Conservation (phyloP, 1,140 invertebrate genomes). For the Solen grandis region DNA sequence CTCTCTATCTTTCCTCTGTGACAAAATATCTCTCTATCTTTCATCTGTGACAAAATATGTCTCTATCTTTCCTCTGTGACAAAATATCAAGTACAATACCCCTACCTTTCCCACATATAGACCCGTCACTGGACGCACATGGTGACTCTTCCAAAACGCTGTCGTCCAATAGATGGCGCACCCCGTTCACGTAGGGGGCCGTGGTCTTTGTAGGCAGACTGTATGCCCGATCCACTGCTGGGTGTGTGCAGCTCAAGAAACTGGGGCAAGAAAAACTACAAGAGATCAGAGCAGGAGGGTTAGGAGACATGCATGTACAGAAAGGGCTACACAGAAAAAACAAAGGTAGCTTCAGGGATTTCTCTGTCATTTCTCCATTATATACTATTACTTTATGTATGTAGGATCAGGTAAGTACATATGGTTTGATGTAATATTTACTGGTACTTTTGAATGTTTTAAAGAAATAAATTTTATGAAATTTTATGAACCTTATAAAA, state of each 20-base stretch:
- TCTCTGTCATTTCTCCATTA: constrained; percentile 43
- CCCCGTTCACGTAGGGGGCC: constrained; percentile 77
- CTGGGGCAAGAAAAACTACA: constrained; percentile 61
- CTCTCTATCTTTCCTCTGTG: no score
- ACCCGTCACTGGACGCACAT: constrained; percentile 78
- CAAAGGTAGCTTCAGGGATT: no score
- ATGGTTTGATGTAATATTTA: no score
- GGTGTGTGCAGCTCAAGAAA: constrained; percentile 70
- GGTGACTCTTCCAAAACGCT: constrained; percentile 81
- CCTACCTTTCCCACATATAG: constrained; percentile 70
- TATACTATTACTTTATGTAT: no score
- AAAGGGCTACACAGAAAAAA: no score
- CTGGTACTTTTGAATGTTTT: no score
- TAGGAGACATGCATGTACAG: not conserved
- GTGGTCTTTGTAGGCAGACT: constrained; percentile 77
- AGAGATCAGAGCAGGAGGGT: constrained; percentile 9
- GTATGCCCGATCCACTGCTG: constrained; percentile 65
- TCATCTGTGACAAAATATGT: no score
- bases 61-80: no score
- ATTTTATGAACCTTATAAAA: no score
- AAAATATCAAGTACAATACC: not conserved
- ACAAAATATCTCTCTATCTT: not conserved
- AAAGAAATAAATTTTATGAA: no score
- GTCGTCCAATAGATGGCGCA: constrained; percentile 81
- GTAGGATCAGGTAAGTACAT: no score